Conservation (phyloP, 2,888 invertebrate genomes). For the Pecten maximus region DNA sequence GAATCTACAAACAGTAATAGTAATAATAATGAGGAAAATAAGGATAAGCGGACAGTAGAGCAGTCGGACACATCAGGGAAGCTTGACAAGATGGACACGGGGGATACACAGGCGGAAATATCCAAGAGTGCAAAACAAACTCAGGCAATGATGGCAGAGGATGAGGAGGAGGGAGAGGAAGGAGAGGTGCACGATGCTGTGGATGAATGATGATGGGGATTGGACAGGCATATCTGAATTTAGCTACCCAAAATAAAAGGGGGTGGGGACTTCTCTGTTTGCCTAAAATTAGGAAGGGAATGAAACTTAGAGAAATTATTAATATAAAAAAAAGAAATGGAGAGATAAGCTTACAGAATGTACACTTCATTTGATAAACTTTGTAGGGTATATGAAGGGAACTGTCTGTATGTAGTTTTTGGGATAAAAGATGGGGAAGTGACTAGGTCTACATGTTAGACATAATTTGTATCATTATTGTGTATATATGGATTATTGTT, state of each 20-base stretch:
- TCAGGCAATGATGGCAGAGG: constrained; percentile 46
- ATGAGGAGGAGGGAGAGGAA: constrained; percentile 51
- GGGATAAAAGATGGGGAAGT: background rate
- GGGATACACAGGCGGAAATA: constrained; percentile 30
- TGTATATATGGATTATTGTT: too few species aligned
- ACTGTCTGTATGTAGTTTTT: background rate
- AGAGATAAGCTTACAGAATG: background rate
- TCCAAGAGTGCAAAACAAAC: background rate
- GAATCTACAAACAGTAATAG: constrained; percentile 16
- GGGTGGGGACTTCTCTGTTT: background rate
- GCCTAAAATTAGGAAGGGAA: background rate
- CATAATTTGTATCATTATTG: background rate
- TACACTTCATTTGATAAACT: background rate
- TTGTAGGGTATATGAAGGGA: background rate
- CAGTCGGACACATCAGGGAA: background rate
- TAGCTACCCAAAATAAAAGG: background rate
- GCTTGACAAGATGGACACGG: background rate
- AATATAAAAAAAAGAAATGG: background rate
- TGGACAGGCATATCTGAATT: background rate
- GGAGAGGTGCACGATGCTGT: constrained; percentile 45
- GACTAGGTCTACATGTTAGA: background rate
- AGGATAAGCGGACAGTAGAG: constrained; percentile 18
- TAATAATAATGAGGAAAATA: constrained; percentile 36
- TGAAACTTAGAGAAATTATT: background rate
- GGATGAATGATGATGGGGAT: constrained; percentile 44